A percentile compares a stretch with the other conserved stretches of the same genome.
phyloP scores from a whole-genome alignment of 2,888 invertebrate genomes.

The Scelioninae gen. 1 region DNA sequence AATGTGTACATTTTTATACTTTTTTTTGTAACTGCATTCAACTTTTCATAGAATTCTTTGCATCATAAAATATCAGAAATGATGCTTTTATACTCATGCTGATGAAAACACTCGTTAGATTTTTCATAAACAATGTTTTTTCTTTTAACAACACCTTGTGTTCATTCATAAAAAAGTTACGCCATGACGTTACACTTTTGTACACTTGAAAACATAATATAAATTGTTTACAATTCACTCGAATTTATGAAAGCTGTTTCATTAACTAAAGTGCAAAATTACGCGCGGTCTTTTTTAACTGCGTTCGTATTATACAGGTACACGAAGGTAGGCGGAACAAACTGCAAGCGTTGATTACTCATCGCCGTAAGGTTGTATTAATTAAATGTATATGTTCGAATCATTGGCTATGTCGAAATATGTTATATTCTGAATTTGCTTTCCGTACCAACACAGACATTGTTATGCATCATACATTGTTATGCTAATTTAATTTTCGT shows the following conservation, averaged over 20 bases:
- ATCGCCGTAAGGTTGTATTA: slow-evolving; percentile 22
- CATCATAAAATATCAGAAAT: too few species aligned
- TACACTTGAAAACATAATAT: neutral
- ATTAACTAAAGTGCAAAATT: slow-evolving; percentile 25
- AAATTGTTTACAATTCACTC: neutral
- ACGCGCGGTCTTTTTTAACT: slow-evolving; percentile 4
- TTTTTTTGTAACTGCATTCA: too few species aligned
- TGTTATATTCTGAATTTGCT: slow-evolving; percentile 5
- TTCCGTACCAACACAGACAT: neutral
- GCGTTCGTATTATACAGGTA: neutral
- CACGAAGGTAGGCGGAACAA: neutral
- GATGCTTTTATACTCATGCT: too few species aligned
- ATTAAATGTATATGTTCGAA: slow-evolving; percentile 37
- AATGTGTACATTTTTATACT: too few species aligned
- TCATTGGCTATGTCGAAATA: slow-evolving; percentile 25
- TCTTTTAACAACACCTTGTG: neutral
- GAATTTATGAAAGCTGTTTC: slow-evolving; percentile 4
- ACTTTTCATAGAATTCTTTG: too few species aligned
- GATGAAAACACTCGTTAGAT: too few species aligned
- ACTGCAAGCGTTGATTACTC: slow-evolving; percentile 11
- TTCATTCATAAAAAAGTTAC: neutral
- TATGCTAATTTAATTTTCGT: slow-evolving; percentile 19
- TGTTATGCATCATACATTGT: neutral
- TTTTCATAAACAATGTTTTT: too few species aligned
- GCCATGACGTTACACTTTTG: neutral